These are phyloP conservation scores for Paracentrotus lividus DNA, from an alignment of 53 echinoderm and acorn worm species.

Conservation along the genomic window DNA sequence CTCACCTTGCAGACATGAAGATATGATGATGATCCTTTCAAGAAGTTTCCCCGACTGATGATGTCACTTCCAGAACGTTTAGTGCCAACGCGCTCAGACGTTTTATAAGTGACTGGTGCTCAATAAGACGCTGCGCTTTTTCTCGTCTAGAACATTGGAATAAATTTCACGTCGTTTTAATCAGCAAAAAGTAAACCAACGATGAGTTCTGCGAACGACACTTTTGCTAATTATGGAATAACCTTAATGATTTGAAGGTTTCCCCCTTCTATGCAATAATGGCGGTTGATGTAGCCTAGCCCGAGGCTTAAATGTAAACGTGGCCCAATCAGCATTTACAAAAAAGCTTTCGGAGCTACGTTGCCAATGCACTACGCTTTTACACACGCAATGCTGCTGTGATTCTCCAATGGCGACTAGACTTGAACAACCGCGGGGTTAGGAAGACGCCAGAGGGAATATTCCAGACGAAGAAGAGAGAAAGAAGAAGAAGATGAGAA, in stretches of 20 bases:
- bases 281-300: neutral
- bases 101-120: neutral
- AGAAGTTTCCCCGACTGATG: neutral
- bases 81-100: neutral
- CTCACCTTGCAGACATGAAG: constrained; percentile 50
- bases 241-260: neutral
- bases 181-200: neutral
- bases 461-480: constrained; percentile 36
- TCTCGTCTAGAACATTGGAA: neutral
- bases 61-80: neutral
- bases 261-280: neutral
- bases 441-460: constrained; percentile 8
- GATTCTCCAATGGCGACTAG: neutral
- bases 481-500: neutral
- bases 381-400: neutral
- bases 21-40: neutral
- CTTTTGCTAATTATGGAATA: neutral
- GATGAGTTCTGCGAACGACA: neutral
- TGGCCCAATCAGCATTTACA: neutral
- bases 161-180: neutral
- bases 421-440: neutral
- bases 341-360: neutral
- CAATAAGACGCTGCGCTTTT: neutral
- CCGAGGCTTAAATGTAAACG: neutral
- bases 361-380: neutral